Evolutionary conservation across 1,140 invertebrate genomes (phyloP).

Genomic region (silkworm (Bombyx mori)): ASM3026992v2 NC_085113.1:9524501-9525000

Average conservation of each 20-base stretch:
- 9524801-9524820: not conserved
- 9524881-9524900: no score
- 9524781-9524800: not conserved
- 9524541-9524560: slow-evolving; percentile 39
- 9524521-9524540: slow-evolving; percentile 26
- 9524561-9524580: slow-evolving; percentile 43
- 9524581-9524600: slow-evolving; percentile 40
- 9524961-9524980: slow-evolving; percentile 39
- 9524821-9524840: slow-evolving; percentile 15
- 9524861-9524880: slow-evolving; percentile 7
- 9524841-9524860: slow-evolving; percentile 17
- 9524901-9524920: no score
- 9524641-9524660: slow-evolving; percentile 34
- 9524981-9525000: slow-evolving; percentile 37
- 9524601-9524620: slow-evolving; percentile 56
- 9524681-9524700: slow-evolving; percentile 30
- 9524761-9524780: slow-evolving; percentile 14
- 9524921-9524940: slow-evolving; percentile 20
- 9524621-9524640: slow-evolving; percentile 57
- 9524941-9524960: slow-evolving; percentile 43
- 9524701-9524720: slow-evolving; percentile 75
- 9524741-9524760: slow-evolving; percentile 21
- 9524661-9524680: slow-evolving; percentile 45
- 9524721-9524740: slow-evolving; percentile 77
- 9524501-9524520: slow-evolving; percentile 62